A percentile compares a stretch with the other conserved stretches of the same genome.
Conservation (phyloP, 2,797 vertebrate species). For the Oreochromis grahami region DNA sequence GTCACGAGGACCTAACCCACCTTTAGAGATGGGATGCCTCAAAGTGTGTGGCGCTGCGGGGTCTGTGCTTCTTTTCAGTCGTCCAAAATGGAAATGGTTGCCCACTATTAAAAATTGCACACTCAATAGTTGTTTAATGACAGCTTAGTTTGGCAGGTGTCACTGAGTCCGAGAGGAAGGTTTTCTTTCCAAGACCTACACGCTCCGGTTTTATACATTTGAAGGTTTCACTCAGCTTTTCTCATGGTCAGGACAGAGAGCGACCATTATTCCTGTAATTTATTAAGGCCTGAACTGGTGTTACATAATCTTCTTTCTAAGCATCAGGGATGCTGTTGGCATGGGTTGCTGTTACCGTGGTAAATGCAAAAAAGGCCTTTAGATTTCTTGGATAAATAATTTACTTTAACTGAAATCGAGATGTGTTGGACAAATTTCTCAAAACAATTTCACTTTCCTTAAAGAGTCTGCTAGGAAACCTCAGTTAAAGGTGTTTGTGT, state of each 20-base stretch:
- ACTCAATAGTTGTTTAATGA: slow-evolving; percentile 44
- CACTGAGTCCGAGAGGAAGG: slow-evolving; percentile 4
- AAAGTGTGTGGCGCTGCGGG: slow-evolving; percentile 49
- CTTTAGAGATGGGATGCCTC: slow-evolving; percentile 33
- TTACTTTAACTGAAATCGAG: slow-evolving; percentile 41
- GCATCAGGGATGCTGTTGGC: slow-evolving; percentile 53
- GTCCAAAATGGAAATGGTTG: not conserved
- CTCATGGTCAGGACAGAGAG: slow-evolving; percentile 49
- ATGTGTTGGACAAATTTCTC: not conserved
- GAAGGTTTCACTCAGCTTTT: slow-evolving; percentile 44
- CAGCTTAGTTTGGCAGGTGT: slow-evolving; percentile 31
- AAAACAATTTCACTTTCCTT: not conserved
- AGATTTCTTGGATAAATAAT: slow-evolving; percentile 39
- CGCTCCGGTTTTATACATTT: slow-evolving; percentile 21
- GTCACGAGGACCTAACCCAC: slow-evolving; percentile 63
- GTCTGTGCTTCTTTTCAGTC: not conserved
- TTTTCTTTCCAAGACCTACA: slow-evolving; percentile 26
- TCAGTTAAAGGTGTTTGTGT: not conserved
- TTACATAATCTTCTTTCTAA: slow-evolving; percentile 65
- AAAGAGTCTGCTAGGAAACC: not conserved
- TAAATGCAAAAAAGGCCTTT: slow-evolving; percentile 53
- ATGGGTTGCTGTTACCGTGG: slow-evolving; percentile 62
- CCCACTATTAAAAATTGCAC: slow-evolving; percentile 28
- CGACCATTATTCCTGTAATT: slow-evolving; percentile 55
- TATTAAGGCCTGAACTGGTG: slow-evolving; percentile 47